Evolutionary conservation across 2,888 invertebrate species (phyloP).

Genomic region (Folsomia manolachei): DNA sequence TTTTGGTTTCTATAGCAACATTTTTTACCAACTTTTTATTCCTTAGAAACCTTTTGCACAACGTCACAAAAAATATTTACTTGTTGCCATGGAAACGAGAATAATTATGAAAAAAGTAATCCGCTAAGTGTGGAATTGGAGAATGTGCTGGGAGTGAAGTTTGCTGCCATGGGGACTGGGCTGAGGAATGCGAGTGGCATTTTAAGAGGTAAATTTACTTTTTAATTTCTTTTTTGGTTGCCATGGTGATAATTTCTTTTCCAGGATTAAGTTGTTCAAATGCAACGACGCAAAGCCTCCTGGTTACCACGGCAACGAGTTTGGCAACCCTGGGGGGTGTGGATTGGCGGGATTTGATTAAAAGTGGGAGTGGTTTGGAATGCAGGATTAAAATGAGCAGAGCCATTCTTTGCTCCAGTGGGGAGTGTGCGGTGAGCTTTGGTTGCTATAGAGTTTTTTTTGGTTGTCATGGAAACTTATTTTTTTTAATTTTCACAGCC

Average conservation of each 20-base stretch:
- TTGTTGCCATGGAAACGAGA: neutral
- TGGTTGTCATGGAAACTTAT: neutral
- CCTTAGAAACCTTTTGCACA: neutral
- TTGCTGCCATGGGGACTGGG: neutral
- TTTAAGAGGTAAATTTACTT: neutral
- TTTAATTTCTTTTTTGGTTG: neutral
- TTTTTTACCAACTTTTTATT: too few species aligned
- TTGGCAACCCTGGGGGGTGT: neutral
- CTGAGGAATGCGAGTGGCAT: neutral
- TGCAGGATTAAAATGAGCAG: neutral
- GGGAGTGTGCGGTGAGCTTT: neutral
- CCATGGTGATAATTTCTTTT: neutral
- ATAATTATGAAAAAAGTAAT: neutral
- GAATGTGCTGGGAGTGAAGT: neutral
- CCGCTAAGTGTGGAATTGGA: neutral
- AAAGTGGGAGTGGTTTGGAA: neutral
- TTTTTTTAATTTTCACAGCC: constrained; percentile 3
- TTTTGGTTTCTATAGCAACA: too few species aligned
- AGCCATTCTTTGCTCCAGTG: constrained; percentile 3
- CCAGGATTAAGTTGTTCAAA: neutral
- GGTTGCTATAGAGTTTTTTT: too few species aligned
- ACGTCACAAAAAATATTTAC: neutral
- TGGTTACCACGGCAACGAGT: neutral
- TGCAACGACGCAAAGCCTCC: neutral
- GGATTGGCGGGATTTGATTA: neutral